Evolutionary conservation across 2,888 invertebrate genomes (phyloP), one percentile per base, ranked within the genome.

Genomic region (Phaedon cochleariae): DNA sequence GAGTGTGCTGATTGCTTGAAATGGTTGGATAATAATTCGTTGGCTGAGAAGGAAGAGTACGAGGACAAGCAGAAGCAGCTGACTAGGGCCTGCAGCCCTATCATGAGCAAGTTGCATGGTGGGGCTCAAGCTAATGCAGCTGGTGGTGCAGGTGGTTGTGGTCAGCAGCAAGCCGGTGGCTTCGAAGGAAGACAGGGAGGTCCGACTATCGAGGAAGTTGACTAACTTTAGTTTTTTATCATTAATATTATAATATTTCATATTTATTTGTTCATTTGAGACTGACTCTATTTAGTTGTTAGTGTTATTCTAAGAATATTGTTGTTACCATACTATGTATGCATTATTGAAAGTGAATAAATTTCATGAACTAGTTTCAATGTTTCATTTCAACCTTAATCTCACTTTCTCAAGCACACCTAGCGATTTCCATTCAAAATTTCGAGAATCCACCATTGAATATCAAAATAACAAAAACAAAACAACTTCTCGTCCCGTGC

Each of bases 21-120:
- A 57, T 92, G 92, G 92, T 80, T 92, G 66, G 92, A 92, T 71
- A 84, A 82, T 59, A 92, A 92, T 80, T 82, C 86, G 10, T 79
- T 89, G 58, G 91, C 90, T 5, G 90, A 90, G 63, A 88, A 87
- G 75, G 89, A 88, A 0, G 91, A 91, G 76, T 90, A 86, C 74
- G 88, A 90, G 65, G 85, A 88, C 65, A 89, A 88, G 77, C 79
- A 87, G 68, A 85, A 86, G 69, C 86, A 88, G 57, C 55, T 85
- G 17, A 82, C 82, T 0, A 79, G 80, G 31, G 60, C 79, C 15
- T 85, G 85, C 73, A 81, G 80, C 84, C 79, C 91, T 0, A 80
- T 90, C 61, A 91, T 92, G 90, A 85, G 85, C 57, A 89, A 87
- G 77, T 69, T 86, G 64, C 82, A 85, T 41, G 68, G 62, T 18